Conservation (phyloP, 2,797 vertebrate genomes). For the Poeciliopsis gracilis region DNA sequence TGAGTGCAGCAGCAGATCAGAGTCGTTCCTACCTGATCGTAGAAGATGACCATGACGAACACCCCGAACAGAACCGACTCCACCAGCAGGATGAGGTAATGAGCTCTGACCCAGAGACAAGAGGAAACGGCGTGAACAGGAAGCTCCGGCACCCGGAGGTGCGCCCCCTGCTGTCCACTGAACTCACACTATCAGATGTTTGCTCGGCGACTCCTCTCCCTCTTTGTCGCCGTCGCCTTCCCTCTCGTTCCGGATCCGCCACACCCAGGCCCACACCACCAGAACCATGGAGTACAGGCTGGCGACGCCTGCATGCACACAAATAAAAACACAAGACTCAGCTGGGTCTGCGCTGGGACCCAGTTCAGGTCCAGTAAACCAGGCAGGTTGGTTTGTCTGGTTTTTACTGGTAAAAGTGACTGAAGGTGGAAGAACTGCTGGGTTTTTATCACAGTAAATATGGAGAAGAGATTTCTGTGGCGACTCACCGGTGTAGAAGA, state of each 20-base stretch:
- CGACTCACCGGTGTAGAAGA: constrained; percentile 84
- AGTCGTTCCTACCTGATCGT: constrained; percentile 82
- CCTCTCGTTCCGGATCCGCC: constrained; percentile 77
- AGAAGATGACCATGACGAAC: constrained; percentile 88
- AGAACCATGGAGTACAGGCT: constrained; percentile 84
- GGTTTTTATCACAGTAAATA: neutral
- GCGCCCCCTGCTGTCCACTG: neutral
- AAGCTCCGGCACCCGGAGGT: neutral
- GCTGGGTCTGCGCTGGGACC: neutral
- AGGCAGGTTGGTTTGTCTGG: neutral
- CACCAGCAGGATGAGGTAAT: constrained; percentile 87
- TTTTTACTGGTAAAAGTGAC: neutral
- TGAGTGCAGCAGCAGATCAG: neutral
- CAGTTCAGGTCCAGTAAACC: no score
- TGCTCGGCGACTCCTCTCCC: constrained; percentile 67
- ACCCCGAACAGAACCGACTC: constrained; percentile 87
- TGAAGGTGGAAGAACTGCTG: neutral
- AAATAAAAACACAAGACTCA: no score
- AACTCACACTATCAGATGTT: constrained; percentile 82
- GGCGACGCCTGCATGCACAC: constrained; percentile 76
- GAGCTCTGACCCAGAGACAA: constrained; percentile 71
- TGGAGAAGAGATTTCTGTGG: neutral
- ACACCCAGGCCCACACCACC: constrained; percentile 84
- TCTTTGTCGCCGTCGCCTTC: constrained; percentile 67
- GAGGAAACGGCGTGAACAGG: neutral